These are phyloP conservation scores for Oxyteleia sp. DNA, from an alignment of 2,888 invertebrate genomes.

Conservation along the genomic window DNA sequence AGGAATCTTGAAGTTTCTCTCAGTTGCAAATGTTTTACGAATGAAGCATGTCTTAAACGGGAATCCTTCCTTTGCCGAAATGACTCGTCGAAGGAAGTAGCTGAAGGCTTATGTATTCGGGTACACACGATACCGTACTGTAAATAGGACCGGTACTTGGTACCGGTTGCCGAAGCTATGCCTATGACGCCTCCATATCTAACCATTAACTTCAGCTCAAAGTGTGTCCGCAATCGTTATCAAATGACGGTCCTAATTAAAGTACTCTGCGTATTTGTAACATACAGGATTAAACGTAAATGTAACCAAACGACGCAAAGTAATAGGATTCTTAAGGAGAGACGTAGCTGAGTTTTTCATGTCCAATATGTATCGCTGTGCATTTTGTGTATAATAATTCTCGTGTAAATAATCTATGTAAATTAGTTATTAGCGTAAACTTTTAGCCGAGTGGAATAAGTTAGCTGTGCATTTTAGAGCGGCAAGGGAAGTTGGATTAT, in stretches of 20 bases:
- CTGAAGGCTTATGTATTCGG: conserved; percentile 64
- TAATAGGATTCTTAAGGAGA: conserved; percentile 70
- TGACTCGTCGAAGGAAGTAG: conserved; percentile 47
- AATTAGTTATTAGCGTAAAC: conserved; percentile 68
- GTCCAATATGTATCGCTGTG: conserved; percentile 63
- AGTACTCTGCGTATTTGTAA: conserved; percentile 78
- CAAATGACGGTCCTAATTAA: conserved; percentile 48
- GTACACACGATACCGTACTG: conserved; percentile 45
- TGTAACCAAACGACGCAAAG: conserved; percentile 78
- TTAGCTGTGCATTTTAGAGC: conserved; percentile 44
- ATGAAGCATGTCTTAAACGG: conserved; percentile 65
- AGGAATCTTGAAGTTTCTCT: conserved; percentile 45
- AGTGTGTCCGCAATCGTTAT: conserved; percentile 26
- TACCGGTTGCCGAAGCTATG: conserved; percentile 18
- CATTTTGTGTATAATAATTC: conserved; percentile 71
- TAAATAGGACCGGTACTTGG: conserved; percentile 50
- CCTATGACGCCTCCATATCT: background rate
- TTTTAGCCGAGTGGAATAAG: conserved; percentile 56
- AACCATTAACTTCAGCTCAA: conserved; percentile 5
- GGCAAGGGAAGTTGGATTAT: conserved; percentile 30
- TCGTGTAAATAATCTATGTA: conserved; percentile 73
- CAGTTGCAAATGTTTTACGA: conserved; percentile 65
- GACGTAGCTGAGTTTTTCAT: conserved; percentile 74
- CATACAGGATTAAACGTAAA: conserved; percentile 79
- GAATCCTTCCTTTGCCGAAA: conserved; percentile 46